Evolutionary conservation across 1,140 invertebrate genomes (phyloP), one percentile per base, ranked within the genome.

Genomic region (Rhopalosiphum maidis): DNA sequence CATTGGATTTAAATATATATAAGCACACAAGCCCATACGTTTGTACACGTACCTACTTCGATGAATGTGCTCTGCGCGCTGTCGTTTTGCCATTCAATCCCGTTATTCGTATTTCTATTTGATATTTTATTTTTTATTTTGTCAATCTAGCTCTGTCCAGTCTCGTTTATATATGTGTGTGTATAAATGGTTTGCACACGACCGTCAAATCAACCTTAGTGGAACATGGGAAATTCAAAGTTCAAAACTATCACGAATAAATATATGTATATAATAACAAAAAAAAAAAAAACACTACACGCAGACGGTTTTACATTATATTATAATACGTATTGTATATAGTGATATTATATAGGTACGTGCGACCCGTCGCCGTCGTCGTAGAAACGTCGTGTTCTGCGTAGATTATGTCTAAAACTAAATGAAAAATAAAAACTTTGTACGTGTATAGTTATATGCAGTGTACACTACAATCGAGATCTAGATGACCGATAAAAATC

Each of bases 1-100:
- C 90, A 35, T 83, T 48, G 54, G 90, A 91, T 68, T 91, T 82
- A n/a, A 68, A 91, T 91, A 35, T 91, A 37, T 48, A 48, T 51
- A 83, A 2, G 46, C 41, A 43, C 30, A 48, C 86, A 30, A 11
- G 7, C 8, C n/a, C 43, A 23, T 30, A n/a, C 41, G 25, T 68
- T 15, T 30, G 30, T 68, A 68, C 60, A 68, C 30, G 60, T 68
- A 77, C 41, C 41, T 41, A 41, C 60, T 77, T n/a, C 11, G 60
- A 77, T n/a, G 60, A 77, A 77, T n/a, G 60, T n/a, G 60, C 60
- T 68, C 41, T 41, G 83, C 30, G 11, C 46, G 86, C 18, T 48
- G 85, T 87, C 86, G 86, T 87, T 54, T 54, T 46, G 48, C 87
- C n/a, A 51, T 48, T 22, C 18, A 37, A 89, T 87, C 87, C 48